These are phyloP conservation scores for Plotosus lineatus DNA, from an alignment of 2,113 vertebrate species.

Conservation along the genomic window DNA sequence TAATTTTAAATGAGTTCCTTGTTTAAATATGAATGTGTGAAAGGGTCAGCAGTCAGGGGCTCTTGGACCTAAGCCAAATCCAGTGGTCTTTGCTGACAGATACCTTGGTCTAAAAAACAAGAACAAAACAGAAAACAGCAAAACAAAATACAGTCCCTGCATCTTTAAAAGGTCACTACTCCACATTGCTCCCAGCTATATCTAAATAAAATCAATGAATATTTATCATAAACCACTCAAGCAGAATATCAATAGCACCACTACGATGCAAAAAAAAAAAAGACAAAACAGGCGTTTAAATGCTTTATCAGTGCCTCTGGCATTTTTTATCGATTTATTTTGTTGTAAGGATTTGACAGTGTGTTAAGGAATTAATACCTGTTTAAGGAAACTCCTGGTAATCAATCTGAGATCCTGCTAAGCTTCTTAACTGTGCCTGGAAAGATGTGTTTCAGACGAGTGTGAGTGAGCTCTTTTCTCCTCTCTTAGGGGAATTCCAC, in stretches of 20 bases:
- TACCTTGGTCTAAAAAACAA: constrained; percentile 50
- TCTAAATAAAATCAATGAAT: constrained; percentile 78
- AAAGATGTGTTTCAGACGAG: neutral
- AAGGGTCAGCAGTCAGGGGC: constrained; percentile 56
- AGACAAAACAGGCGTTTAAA: constrained; percentile 35
- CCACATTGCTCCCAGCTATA: constrained; percentile 65
- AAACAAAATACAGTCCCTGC: constrained; percentile 52
- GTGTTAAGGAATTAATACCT: constrained; percentile 20
- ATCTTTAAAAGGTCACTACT: constrained; percentile 70
- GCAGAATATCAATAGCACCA: constrained; percentile 62
- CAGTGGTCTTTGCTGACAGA: constrained; percentile 8
- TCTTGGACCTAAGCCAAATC: constrained; percentile 26
- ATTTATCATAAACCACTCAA: constrained; percentile 67
- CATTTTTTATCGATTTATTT: constrained; percentile 30
- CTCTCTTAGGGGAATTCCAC: constrained; percentile 90
- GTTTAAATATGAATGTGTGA: constrained; percentile 60
- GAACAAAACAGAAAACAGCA: neutral
- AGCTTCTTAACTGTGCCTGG: neutral
- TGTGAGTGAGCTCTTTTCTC: neutral
- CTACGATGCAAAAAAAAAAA: constrained; percentile 51
- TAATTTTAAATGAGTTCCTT: constrained; percentile 40
- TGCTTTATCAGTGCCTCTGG: neutral
- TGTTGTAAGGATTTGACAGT: constrained; percentile 27
- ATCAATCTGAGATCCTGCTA: neutral
- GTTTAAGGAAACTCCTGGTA: constrained; percentile 23